Evolutionary conservation across 2,113 vertebrate species (phyloP), one percentile per base, ranked within the genome.

Genomic region (Anser cygnoides): DNA sequence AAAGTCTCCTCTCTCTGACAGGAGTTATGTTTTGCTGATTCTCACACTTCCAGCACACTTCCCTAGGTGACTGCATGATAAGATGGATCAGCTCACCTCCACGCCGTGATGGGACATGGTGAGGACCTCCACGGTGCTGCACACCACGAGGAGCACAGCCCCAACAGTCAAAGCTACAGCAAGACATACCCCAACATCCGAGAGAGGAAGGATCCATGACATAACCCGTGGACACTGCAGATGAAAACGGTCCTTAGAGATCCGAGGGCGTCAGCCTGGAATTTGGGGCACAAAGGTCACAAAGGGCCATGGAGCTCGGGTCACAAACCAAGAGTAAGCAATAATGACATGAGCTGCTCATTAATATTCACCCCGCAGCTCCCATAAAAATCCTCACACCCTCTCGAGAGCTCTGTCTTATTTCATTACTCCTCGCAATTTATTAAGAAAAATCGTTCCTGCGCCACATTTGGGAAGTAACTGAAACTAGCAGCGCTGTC

Each of bases 21-120:
- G 21, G 10, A 67, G 33, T 26, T 68, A 57, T 6, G 2, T 73
- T 46, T 3, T 0, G 0, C 35, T 43, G 43, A 41, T 80, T 43
- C 11, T 84, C 21, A 22, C 0, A 0, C 28, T 79, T 15, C 21
- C 1, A 0, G 13, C 1, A 0, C 14, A 13, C 49, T 89, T 65
- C 39, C 43, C 49, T 2, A 3, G 33, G 26, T 13, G 13, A 20
- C 33, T 31, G 11, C 46, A 49, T 16, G n/a, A 12, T 33, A 50
- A 58, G 87, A 57, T 1, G 13, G 29, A 78, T 35, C 81, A 43
- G 39, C 49, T 84, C 65, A 41, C 9, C n/a, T 54, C 46, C 50
- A 52, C 3, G 0, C 33, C 4, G 10, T 13, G 23, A 52, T 52
- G 23, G 50, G 23, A 52, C 50, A 25, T 6, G 23, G 50, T 12